Evolutionary conservation across 1,140 invertebrate genomes (phyloP).

Genomic region (Sinella curviseta): DNA sequence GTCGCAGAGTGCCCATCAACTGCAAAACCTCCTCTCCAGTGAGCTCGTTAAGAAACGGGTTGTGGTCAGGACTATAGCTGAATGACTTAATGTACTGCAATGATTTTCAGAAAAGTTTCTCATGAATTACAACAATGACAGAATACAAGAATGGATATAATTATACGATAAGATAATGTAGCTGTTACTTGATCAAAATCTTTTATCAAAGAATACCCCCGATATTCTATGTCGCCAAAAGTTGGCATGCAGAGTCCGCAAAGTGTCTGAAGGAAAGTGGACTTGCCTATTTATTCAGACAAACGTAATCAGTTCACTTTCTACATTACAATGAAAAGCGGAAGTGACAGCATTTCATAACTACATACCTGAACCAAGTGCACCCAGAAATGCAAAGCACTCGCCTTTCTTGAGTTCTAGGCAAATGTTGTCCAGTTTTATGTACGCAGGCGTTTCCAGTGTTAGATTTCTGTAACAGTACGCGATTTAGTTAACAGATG

Average conservation of each 20-base stretch:
- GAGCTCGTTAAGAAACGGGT: background rate
- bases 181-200: background rate
- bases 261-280: background rate
- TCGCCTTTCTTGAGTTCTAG: background rate
- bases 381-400: background rate
- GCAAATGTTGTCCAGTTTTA: background rate
- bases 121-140: too few relatives aligned
- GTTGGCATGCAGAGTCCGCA: background rate
- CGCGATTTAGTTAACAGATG: background rate
- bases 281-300: background rate
- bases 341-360: too few relatives aligned
- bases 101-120: background rate
- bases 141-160: too few relatives aligned
- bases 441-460: background rate
- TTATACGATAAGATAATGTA: too few relatives aligned
- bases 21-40: background rate
- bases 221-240: background rate
- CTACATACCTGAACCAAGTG: background rate
- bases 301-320: too few relatives aligned
- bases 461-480: conserved; percentile 13
- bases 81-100: background rate
- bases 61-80: background rate
- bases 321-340: too few relatives aligned
- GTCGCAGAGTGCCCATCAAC: background rate
- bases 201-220: background rate